phyloP scores from a whole-genome alignment of 2,797 vertebrate genomes.

The Chiloscyllium punctatum region DNA sequence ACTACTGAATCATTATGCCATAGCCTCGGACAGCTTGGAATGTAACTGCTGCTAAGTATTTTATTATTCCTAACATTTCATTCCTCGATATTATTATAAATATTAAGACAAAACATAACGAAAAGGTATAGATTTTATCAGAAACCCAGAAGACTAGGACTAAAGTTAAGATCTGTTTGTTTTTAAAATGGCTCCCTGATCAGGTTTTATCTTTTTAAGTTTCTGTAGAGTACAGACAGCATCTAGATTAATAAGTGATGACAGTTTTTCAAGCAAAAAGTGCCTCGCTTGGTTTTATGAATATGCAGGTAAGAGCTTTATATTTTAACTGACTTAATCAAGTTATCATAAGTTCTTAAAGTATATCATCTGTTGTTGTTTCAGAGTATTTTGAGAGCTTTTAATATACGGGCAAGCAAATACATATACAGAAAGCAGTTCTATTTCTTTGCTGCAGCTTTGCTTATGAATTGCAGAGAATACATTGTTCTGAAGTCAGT shows the following conservation, averaged over 20 bases:
- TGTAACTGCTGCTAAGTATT: background rate
- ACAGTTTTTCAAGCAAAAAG: conserved; percentile 89
- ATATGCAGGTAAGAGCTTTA: conserved; percentile 72
- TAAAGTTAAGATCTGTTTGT: background rate
- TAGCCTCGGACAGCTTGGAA: background rate
- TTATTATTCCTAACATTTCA: background rate
- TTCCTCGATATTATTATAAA: background rate
- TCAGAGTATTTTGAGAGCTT: background rate
- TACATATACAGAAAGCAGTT: background rate
- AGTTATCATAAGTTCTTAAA: background rate
- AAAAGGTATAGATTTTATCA: background rate
- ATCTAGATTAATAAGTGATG: conserved; percentile 71
- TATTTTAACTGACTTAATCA: background rate
- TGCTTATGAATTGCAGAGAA: background rate
- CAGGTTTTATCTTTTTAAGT: conserved; percentile 53
- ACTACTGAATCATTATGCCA: too few species aligned
- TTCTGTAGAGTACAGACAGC: conserved; percentile 78
- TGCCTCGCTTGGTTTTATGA: conserved; percentile 94
- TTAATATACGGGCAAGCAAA: background rate
- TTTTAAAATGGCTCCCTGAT: background rate
- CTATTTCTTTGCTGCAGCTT: background rate
- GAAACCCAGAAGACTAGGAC: background rate
- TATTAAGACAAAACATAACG: background rate
- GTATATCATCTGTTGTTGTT: background rate
- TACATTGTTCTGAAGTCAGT: background rate